phyloP scores from a whole-genome alignment of 2,113 vertebrate species.

The Ardeotis arabs region DNA sequence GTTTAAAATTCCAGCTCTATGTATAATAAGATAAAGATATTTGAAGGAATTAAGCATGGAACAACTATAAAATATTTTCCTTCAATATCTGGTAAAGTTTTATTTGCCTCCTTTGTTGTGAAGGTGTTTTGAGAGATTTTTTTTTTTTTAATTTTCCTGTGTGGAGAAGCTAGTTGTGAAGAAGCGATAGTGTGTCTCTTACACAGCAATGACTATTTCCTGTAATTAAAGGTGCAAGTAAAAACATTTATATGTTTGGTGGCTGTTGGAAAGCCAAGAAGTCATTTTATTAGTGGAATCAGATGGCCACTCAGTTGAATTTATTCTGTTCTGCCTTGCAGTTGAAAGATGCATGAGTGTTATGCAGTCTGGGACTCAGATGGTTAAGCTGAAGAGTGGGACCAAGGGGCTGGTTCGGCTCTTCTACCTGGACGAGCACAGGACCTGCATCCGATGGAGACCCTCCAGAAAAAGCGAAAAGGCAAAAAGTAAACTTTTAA shows the following conservation, averaged over 20 bases:
- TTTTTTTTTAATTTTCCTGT: neutral
- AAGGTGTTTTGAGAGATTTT: neutral
- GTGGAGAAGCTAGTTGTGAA: neutral
- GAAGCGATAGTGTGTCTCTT: neutral
- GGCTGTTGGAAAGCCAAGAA: neutral
- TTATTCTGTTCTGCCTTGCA: conserved; percentile 66
- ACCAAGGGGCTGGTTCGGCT: conserved; percentile 94
- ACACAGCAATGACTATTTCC: neutral
- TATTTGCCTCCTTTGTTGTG: neutral
- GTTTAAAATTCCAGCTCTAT: neutral
- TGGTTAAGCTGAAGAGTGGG: conserved; percentile 98
- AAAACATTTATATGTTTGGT: neutral
- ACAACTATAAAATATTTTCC: neutral
- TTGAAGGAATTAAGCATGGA: neutral
- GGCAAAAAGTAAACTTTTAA: conserved; percentile 89
- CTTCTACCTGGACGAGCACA: conserved; percentile 98
- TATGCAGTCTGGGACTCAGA: conserved; percentile 99
- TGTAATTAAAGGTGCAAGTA: neutral
- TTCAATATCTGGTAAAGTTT: neutral
- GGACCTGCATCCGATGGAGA: conserved; percentile 94
- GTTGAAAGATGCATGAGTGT: conserved; percentile 99
- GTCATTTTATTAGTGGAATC: too few species aligned
- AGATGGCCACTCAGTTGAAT: neutral
- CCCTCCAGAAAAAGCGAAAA: conserved; percentile 97
- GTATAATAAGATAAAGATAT: neutral